phyloP scores from a whole-genome alignment of 2,113 vertebrate species.

The Dryoscopus gambensis region DNA sequence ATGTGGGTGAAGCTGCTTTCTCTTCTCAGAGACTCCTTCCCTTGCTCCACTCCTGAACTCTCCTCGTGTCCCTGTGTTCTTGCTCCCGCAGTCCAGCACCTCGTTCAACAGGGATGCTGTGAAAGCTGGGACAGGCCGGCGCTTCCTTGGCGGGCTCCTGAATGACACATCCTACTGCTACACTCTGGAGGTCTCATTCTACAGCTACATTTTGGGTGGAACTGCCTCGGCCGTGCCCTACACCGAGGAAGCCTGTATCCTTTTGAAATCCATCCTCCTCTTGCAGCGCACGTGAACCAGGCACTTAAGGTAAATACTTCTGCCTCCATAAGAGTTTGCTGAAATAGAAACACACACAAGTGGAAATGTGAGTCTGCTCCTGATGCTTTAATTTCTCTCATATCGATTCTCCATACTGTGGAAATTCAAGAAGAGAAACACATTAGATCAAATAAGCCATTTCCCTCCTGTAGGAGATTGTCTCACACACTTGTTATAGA shows the following conservation, averaged over 20 bases:
- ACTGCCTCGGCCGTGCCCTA: constrained; percentile 85
- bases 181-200: constrained; percentile 97
- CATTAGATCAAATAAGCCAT: constrained; percentile 56
- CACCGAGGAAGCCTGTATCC: constrained; percentile 97
- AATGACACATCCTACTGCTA: constrained; percentile 96
- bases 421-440: constrained; percentile 55
- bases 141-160: constrained; percentile 91
- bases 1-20: not conserved
- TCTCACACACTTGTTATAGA: constrained; percentile 1
- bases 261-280: constrained; percentile 43
- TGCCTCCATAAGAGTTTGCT: constrained; percentile 6
- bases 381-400: constrained; percentile 47
- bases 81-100: constrained; percentile 84
- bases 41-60: not conserved
- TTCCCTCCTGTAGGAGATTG: constrained; percentile 48
- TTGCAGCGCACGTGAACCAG: not conserved
- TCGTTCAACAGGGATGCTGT: constrained; percentile 93
- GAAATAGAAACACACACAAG: constrained; percentile 21
- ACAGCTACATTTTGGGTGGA: constrained; percentile 86
- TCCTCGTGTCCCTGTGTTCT: not conserved
- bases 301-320: constrained; percentile 58
- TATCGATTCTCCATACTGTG: constrained; percentile 56
- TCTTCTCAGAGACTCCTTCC: not conserved
- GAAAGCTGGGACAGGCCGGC: constrained; percentile 93
- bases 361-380: constrained; percentile 54